A percentile compares a stretch with the other conserved stretches of the same genome.
Conservation (phyloP, 2,113 vertebrate species). For the Scytalopus superciliaris region DNA sequence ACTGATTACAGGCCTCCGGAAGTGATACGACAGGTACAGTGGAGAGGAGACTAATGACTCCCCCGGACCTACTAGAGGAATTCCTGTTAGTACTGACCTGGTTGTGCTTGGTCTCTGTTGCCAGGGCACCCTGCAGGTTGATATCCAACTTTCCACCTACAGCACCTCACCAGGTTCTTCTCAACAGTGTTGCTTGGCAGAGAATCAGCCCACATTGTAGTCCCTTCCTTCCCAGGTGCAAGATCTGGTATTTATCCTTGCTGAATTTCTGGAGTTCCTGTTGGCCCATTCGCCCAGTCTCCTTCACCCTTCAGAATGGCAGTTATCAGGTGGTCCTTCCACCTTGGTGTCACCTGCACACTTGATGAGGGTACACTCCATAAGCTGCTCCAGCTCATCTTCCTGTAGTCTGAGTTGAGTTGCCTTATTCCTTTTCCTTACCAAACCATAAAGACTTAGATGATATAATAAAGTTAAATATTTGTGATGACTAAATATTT, state of each 20-base stretch:
- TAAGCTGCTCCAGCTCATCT: not conserved
- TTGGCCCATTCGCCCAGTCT: not conserved
- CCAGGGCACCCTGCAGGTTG: not conserved
- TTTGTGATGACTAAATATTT: not conserved
- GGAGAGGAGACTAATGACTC: not conserved
- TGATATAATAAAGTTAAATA: not conserved
- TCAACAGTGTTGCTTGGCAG: not conserved
- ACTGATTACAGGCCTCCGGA: not conserved
- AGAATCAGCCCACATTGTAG: not conserved
- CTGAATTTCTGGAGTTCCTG: not conserved
- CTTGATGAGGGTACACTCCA: not conserved
- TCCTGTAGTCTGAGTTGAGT: not conserved
- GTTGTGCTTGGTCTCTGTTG: not conserved
- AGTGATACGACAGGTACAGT: not conserved
- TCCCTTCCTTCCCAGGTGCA: not conserved
- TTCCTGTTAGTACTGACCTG: not conserved
- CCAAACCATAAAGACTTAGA: not conserved
- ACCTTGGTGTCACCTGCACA: not conserved
- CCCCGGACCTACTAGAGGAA: fast-evolving
- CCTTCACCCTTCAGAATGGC: not conserved
- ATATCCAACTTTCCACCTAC: not conserved
- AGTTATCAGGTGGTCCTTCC: not conserved
- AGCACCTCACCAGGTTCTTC: not conserved
- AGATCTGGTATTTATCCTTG: not conserved
- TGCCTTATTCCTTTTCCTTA: not conserved